Percentiles rank a stretch among this genome's conserved stretches.
These are phyloP conservation scores for Zaprionus africanus DNA, from an alignment of 1,140 invertebrate species.

Conservation along the genomic window DNA sequence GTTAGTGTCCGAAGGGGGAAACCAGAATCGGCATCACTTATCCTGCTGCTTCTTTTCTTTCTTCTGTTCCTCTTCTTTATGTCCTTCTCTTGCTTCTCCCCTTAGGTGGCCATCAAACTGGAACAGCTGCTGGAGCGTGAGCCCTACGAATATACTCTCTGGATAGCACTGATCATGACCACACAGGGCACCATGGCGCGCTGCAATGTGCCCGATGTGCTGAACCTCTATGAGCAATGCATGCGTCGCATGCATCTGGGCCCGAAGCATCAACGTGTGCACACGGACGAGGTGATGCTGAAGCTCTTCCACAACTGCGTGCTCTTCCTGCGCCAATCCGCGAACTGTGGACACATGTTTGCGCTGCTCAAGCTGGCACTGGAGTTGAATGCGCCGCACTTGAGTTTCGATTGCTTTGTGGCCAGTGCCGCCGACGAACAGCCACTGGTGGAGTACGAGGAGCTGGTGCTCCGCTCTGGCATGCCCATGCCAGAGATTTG, in stretches of 20 bases:
- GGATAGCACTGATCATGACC: conserved; percentile 86
- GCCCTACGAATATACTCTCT: conserved; percentile 86
- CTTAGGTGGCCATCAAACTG: conserved; percentile 82
- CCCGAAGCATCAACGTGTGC: conserved; percentile 28
- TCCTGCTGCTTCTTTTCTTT: too few species aligned
- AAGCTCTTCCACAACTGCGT: conserved; percentile 87
- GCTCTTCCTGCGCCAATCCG: conserved; percentile 88
- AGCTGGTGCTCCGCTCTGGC: conserved; percentile 87
- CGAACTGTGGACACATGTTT: conserved; percentile 88
- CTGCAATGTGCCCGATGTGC: conserved; percentile 86
- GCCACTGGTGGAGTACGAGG: conserved; percentile 87
- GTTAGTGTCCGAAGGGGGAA: conserved; percentile 26
- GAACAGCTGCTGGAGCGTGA: conserved; percentile 84
- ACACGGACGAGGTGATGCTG: conserved; percentile 84
- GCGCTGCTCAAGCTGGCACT: conserved; percentile 87
- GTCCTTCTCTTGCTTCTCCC: conserved; percentile 84
- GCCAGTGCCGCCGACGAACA: conserved; percentile 85
- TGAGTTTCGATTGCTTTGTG: conserved; percentile 83
- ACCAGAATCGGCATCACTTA: conserved; percentile 47
- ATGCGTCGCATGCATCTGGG: conserved; percentile 85
- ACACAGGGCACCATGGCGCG: conserved; percentile 87
- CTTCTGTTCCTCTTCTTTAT: too few species aligned
- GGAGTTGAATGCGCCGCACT: conserved; percentile 86
- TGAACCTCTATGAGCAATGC: conserved; percentile 86
- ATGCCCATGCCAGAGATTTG: conserved; percentile 88